phyloP scores from a whole-genome alignment of 1,140 invertebrate species.

The Ditylenchus dipsaci region DNA sequence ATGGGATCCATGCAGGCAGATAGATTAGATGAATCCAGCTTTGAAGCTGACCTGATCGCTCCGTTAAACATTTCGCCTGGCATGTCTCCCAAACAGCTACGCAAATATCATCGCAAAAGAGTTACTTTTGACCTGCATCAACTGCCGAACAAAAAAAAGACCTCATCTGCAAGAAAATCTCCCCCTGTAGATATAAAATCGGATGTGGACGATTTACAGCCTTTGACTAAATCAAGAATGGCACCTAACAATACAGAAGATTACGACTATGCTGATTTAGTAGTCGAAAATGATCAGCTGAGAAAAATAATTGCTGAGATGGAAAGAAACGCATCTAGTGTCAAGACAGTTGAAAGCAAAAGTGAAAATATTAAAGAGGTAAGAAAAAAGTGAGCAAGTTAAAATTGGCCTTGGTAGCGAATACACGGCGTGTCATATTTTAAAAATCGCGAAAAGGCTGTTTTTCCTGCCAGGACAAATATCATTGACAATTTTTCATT shows the following conservation, averaged over 20 bases:
- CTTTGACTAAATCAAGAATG: conserved; percentile 6
- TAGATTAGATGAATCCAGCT: not conserved
- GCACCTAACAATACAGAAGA: conserved; percentile 1
- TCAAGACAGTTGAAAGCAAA: conserved; percentile 1
- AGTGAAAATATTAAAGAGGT: conserved; percentile 15
- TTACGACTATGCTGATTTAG: conserved; percentile 38
- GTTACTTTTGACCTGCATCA: conserved; percentile 44
- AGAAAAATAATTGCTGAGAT: conserved; percentile 42
- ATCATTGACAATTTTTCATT: no score
- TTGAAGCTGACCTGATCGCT: not conserved
- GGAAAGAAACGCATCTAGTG: conserved; percentile 21
- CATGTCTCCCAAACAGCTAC: conserved; percentile 5
- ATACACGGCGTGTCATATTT: conserved; percentile 22
- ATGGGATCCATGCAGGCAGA: not conserved
- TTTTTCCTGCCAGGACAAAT: no score
- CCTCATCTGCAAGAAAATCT: not conserved
- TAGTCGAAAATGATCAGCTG: conserved; percentile 46
- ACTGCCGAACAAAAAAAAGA: not conserved
- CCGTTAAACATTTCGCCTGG: not conserved
- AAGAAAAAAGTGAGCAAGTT: no score
- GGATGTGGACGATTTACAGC: not conserved
- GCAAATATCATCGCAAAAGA: conserved; percentile 32
- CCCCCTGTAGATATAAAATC: not conserved
- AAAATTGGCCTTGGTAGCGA: no score
- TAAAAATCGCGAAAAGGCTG: no score